These are phyloP conservation scores for Cephus nigrinus DNA, from an alignment of 2,888 invertebrate species.

Conservation along the genomic window DNA sequence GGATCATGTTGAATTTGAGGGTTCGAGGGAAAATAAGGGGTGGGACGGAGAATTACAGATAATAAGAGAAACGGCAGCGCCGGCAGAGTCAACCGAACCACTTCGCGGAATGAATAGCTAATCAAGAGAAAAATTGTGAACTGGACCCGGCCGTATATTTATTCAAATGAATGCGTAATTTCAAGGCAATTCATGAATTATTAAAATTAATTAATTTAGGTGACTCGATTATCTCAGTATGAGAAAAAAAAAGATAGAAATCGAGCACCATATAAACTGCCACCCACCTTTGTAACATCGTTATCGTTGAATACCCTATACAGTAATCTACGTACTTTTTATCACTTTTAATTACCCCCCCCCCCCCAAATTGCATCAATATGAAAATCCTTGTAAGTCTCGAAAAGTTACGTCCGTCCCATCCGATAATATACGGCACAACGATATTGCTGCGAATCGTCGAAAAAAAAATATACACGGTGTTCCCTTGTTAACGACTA, in stretches of 20 bases:
- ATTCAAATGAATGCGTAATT: slow-evolving; percentile 8
- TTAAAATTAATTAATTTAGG: slow-evolving; percentile 53
- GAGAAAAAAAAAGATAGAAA: slow-evolving; percentile 9
- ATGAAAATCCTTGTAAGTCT: too few species aligned
- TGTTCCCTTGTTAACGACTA: too few species aligned
- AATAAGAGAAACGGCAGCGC: neutral
- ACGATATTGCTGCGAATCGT: too few species aligned
- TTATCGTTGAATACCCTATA: too few species aligned
- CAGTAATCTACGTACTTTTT: too few species aligned
- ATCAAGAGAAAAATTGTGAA: slow-evolving; percentile 39
- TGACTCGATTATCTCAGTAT: slow-evolving; percentile 38
- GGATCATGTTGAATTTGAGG: neutral
- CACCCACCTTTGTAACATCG: too few species aligned
- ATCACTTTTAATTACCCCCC: too few species aligned
- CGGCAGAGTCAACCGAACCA: neutral
- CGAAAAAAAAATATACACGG: too few species aligned
- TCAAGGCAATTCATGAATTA: slow-evolving; percentile 50
- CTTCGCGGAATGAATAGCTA: slow-evolving; percentile 41
- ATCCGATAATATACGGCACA: too few species aligned
- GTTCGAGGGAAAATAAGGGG: neutral
- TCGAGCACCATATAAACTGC: neutral
- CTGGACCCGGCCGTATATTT: slow-evolving; percentile 7
- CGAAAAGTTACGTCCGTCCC: too few species aligned
- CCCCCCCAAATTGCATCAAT: too few species aligned
- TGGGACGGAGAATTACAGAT: too few species aligned